Percentiles rank a stretch among this genome's conserved stretches.
Evolutionary conservation across 2,113 vertebrate genomes (phyloP).

Genomic region (Odocoileus hemionus): DNA sequence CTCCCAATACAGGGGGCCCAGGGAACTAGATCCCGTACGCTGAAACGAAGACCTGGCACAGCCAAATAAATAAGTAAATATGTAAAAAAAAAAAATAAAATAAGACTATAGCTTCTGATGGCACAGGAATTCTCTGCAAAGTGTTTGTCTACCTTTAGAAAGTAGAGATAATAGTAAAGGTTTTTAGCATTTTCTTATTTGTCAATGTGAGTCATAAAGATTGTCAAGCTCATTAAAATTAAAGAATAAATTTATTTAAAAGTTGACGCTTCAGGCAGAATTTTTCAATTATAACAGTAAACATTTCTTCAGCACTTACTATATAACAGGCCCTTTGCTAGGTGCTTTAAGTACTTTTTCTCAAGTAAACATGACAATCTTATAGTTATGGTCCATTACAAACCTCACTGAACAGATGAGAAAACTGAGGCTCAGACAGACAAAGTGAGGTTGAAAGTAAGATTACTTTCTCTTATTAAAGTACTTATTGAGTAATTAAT

Average conservation of each 20-base stretch:
- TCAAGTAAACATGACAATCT: background rate
- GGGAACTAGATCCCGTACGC: background rate
- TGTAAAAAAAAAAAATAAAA: background rate
- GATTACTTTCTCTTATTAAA: background rate
- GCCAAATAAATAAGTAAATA: background rate
- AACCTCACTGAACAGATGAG: background rate
- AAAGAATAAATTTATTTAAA: slow-evolving; percentile 2
- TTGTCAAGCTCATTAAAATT: background rate
- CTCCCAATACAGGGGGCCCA: background rate
- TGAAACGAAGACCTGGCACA: background rate
- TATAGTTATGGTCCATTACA: background rate
- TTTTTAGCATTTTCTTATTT: background rate
- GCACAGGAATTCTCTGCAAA: background rate
- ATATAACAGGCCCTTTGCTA: background rate
- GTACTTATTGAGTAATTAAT: background rate
- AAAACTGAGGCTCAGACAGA: background rate
- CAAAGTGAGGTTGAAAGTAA: background rate
- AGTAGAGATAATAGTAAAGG: background rate
- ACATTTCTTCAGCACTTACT: background rate
- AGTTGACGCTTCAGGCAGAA: background rate
- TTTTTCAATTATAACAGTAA: background rate
- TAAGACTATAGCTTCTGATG: background rate
- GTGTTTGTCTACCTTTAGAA: background rate
- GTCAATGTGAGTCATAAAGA: background rate
- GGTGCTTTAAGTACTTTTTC: background rate